Base-by-base conservation (phyloP, 1,140 invertebrate genomes). In the Antheraea mylitta region DNA sequence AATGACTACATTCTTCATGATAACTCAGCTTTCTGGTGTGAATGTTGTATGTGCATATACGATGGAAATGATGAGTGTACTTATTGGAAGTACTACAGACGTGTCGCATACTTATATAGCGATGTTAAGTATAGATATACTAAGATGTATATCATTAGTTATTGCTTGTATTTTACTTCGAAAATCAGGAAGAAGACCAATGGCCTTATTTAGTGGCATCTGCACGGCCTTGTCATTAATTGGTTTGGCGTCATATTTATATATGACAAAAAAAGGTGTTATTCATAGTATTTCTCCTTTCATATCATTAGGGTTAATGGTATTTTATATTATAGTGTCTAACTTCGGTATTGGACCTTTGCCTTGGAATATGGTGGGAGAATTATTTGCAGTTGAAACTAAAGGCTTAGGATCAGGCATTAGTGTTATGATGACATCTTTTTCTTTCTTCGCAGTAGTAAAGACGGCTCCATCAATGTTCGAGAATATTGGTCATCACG, bases 21-120 rank as follows among this genome's bases (percentile, higher is more conserved):
- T 94, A 3, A 92, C 92, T 10, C 95, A 96, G 76, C 93, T 95
- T 38, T 93, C 93, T 5, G 95, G 95, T 9, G 89, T 95, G 0
- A 95, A 96, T 83, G 95, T 95, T 0, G 93, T 97, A 7, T 94
- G 94, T 75, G 97, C 96, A 73, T 97, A 96, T 77, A 94, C 95
- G 0, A 95, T 96, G 0, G 87, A 93, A 6, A 95, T 95, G 77
- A 93, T 94, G 92, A 86, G 92, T 70, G 88, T 93, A 22, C 85
- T 94, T 6, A 80, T 94, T 10, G 93, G 91, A 13, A 79, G 74
- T n/a, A 79, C 76, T 60, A 76, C 77, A n/a, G 83, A 68, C 30
- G 73, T 66, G 30, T 68, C 62, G 0, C 77, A 95, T 70, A 93
- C 93, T 9, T 94, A 94, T 72, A 70, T 93, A 9, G 94, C 93